Evolutionary conservation across 1,140 invertebrate species (phyloP), one percentile per base, ranked within the genome.

Genomic region (Calliphora vicina): DNA sequence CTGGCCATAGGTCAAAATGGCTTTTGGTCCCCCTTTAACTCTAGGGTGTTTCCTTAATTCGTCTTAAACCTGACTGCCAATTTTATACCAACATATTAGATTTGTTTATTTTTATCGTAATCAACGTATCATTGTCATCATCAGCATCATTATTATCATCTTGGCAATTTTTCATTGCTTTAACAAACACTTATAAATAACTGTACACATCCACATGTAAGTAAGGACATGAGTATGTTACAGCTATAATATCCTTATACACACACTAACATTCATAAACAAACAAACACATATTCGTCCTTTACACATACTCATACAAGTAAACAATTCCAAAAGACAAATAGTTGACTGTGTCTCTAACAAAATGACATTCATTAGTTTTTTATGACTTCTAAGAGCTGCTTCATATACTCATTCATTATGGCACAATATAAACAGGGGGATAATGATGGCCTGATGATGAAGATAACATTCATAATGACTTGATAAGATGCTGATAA

Each of bases 351-450:
- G 50, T 57, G 15, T 67, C 17, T 67, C 61, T 23, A 67, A 67
- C n/a, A 25, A 67, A 67, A 67, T 67, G 61, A 67, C 61, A 67
- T 67, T 67, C 61, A 67, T 67, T 67, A 67, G n/a, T 67, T 67
- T 67, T 67, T 67, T 67, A 67, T 67, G 61, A 67, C 20, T 67
- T 67, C 61, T 12, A 67, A 67, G 20, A 23, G 61, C 61, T 61
- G n/a, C 35, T 35, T 57, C 3, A 17, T 57, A 17, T 15, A n/a
- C 15, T 57, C n/a, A 57, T n/a, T 57, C 50, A 57, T 15, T n/a
- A n/a, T n/a, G n/a, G n/a, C 35, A 35, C 35, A 35, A 35, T 35
- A 35, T 35, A 8, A 35, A 35, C 1, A 35, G 35, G 10, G n/a
- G 35, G 35, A 35, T 35, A 35, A 35, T 35, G 35, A 35, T 35